A percentile compares a stretch with the other conserved stretches of the same genome.
Conservation (phyloP, 1,140 invertebrate species). For the Drosophila eugracilis region DNA sequence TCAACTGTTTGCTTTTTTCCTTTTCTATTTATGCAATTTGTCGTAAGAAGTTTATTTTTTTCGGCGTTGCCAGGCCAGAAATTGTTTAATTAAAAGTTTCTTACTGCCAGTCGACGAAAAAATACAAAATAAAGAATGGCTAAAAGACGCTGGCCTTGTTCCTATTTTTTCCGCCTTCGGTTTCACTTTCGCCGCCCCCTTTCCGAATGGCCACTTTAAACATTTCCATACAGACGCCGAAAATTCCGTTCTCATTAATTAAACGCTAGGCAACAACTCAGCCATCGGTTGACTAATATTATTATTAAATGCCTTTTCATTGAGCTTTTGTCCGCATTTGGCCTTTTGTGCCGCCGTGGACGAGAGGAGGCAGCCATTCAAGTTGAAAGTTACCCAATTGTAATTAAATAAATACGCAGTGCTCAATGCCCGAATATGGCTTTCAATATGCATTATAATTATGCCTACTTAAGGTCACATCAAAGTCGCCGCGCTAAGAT, state of each 20-base stretch:
- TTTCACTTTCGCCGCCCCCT: conserved; percentile 19
- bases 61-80: conserved; percentile 64
- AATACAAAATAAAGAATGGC: conserved; percentile 21
- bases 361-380: conserved; percentile 61
- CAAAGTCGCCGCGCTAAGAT: conserved; percentile 54
- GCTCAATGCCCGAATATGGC: conserved; percentile 27
- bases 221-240: conserved; percentile 15
- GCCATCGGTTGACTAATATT: conserved; percentile 53
- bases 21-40: conserved; percentile 60
- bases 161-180: conserved; percentile 12
- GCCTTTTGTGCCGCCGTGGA: conserved; percentile 51
- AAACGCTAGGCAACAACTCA: conserved; percentile 34
- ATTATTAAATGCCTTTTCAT: conserved; percentile 73
- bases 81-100: conserved; percentile 83
- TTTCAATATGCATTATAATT: conserved; percentile 60
- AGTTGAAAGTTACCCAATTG: conserved; percentile 75
- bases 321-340: conserved; percentile 26
- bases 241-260: conserved; percentile 43
- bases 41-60: conserved; percentile 66
- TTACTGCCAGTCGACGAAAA: conserved; percentile 36
- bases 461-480: conserved; percentile 70
- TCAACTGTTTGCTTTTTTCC: too few relatives aligned
- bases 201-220: conserved; percentile 21
- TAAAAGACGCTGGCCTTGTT: conserved; percentile 42
- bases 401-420: conserved; percentile 70